Evolutionary conservation across 2,113 vertebrate species (phyloP).

Genomic region (Columba janthina): DNA sequence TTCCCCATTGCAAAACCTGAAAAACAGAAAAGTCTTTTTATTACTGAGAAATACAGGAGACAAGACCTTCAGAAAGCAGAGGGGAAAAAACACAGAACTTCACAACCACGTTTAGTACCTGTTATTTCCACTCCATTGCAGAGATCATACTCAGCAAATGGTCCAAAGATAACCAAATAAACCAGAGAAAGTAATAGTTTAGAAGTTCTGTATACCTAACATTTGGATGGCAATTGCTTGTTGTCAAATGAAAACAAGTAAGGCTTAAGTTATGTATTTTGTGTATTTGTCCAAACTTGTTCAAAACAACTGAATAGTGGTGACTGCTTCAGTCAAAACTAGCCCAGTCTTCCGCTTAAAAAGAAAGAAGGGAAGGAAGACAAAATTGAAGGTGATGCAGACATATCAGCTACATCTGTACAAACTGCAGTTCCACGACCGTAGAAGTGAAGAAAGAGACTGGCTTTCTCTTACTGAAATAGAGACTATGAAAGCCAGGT

Average conservation of each 20-base stretch:
- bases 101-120: background rate
- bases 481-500: background rate
- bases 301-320: background rate
- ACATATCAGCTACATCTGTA: background rate
- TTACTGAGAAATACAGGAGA: background rate
- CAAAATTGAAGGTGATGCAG: background rate
- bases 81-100: background rate
- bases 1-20: constrained; percentile 94
- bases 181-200: background rate
- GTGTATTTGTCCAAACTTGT: background rate
- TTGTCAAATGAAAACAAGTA: background rate
- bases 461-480: background rate
- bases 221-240: background rate
- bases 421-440: background rate
- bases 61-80: background rate
- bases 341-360: background rate
- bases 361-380: background rate
- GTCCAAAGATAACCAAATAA: background rate
- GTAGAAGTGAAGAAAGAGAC: background rate
- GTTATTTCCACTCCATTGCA: background rate
- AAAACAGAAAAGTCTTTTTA: background rate
- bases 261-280: background rate
- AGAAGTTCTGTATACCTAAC: background rate
- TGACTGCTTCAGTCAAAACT: background rate
- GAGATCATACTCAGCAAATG: background rate